Conservation (phyloP, 2,888 invertebrate species). For the Xylocampa areola region DNA sequence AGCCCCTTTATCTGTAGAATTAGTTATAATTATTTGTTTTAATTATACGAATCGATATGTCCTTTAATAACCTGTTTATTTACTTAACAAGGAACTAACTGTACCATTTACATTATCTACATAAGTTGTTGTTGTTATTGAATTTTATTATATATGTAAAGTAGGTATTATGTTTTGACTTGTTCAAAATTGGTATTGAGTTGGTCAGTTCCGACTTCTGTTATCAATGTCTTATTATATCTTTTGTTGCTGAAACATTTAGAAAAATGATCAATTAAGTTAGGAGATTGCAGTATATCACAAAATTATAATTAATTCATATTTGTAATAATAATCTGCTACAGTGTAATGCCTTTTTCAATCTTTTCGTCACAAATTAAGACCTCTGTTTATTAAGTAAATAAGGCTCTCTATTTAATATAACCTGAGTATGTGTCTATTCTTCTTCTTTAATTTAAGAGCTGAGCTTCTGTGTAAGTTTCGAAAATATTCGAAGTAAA, state of each 20-base stretch:
- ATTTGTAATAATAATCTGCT: too few species aligned
- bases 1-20: neutral
- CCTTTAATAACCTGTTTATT: constrained; percentile 30
- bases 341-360: too few species aligned
- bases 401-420: too few species aligned
- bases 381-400: too few species aligned
- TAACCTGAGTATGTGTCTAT: too few species aligned
- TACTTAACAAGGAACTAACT: constrained; percentile 17
- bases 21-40: neutral
- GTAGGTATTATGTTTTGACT: constrained; percentile 6
- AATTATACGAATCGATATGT: constrained; percentile 12
- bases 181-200: constrained; percentile 2
- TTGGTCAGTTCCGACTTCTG: constrained; percentile 10
- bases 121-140: constrained; percentile 11
- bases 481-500: too few species aligned
- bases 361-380: too few species aligned
- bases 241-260: constrained; percentile 5
- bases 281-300: neutral
- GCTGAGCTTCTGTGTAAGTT: too few species aligned
- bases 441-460: too few species aligned
- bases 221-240: constrained; percentile 8
- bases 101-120: neutral
- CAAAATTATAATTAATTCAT: neutral
- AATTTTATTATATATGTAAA: constrained; percentile 1
- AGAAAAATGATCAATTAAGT: constrained; percentile 2